Evolutionary conservation across 2,797 vertebrate genomes (phyloP), one percentile per base, ranked within the genome.

Genomic region (Enteromius paludinosus): DNA sequence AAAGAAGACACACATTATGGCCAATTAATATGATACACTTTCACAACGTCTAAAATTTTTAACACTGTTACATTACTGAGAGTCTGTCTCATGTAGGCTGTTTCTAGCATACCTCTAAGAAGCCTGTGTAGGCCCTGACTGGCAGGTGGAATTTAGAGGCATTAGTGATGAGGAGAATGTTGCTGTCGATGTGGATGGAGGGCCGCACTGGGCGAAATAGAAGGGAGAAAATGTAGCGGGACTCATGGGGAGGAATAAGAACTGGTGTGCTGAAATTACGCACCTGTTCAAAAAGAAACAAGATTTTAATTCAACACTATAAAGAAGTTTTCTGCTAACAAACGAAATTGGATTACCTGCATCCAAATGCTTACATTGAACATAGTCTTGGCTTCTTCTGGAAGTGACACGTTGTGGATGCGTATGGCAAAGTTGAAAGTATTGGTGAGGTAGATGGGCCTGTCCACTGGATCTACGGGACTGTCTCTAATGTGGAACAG

Each of bases 121-220:
- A 99, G 87, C 98, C 98, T 11, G 98, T 99, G 92, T 99, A 99
- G 8, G 97, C 98, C 87, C 97, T 92, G 86, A 99, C 96, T 70
- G 98, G 98, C 80, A 99, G 94, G 89, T 98, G 97, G 91, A 99
- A 99, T 93, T 97, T 98, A 72, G 98, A 99, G 20, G 97, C 98
- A 56, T 99, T 99, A 86, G 98, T 99, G 92, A 98, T 95, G 78
- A 99, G 97, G 83, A 99, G 94, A 91, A 99, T 98, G 88, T 99
- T 99, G 93, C 95, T 96, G 94, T 99, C 97, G 88, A 99, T 93
- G 86, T 99, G 97, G 84, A 97, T 94, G 88, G 97, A 97, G 54
- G 97, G 97, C 47, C 96, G 94, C 20, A 97, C 96, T 25, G 98
- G 96, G 88, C 96, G 95, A 94, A 99, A 99, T 86, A 93, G 92